Percentiles rank a stretch among this genome's conserved stretches.
phyloP scores from a whole-genome alignment of 2,797 vertebrate species.

The Danio jaintianensis region DNA sequence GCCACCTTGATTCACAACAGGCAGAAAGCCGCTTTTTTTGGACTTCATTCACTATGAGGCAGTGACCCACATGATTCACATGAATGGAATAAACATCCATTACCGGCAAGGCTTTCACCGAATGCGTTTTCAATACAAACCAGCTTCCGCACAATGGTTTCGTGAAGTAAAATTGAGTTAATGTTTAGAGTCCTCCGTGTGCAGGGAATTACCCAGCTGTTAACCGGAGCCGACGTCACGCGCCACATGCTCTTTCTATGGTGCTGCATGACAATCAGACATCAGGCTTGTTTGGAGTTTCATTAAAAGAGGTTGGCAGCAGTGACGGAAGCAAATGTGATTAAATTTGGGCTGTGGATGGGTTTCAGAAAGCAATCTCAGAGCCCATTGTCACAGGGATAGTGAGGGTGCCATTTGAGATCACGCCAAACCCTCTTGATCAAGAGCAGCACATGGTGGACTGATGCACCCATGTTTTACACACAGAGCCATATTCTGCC shows the following conservation, averaged over 20 bases:
- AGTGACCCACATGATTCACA: constrained; percentile 10
- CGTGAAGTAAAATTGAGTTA: constrained; percentile 7
- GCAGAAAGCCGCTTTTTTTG: background rate
- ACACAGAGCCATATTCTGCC: constrained; percentile 10
- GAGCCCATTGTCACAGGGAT: constrained; percentile 13
- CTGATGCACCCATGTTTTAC: constrained; percentile 25
- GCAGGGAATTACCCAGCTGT: constrained; percentile 52
- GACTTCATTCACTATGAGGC: constrained; percentile 7
- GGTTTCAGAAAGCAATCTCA: constrained; percentile 36
- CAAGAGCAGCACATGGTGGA: constrained; percentile 11
- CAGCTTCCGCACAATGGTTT: background rate
- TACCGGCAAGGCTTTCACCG: background rate
- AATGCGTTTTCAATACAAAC: background rate
- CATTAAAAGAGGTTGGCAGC: constrained; percentile 57
- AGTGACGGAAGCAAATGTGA: constrained; percentile 50
- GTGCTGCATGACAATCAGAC: constrained; percentile 32
- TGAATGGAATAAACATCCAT: constrained; percentile 20
- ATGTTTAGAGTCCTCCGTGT: constrained; percentile 15
- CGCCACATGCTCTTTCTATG: constrained; percentile 24
- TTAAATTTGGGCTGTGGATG: constrained; percentile 49
- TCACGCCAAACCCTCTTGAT: constrained; percentile 25
- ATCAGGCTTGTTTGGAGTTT: constrained; percentile 44
- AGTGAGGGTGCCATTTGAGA: constrained; percentile 29
- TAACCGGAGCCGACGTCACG: constrained; percentile 13
- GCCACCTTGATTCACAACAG: background rate